Percentiles rank a stretch among this genome's conserved stretches.
Evolutionary conservation across 2,888 invertebrate genomes (phyloP).

Genomic region (Timema cristinae): DNA sequence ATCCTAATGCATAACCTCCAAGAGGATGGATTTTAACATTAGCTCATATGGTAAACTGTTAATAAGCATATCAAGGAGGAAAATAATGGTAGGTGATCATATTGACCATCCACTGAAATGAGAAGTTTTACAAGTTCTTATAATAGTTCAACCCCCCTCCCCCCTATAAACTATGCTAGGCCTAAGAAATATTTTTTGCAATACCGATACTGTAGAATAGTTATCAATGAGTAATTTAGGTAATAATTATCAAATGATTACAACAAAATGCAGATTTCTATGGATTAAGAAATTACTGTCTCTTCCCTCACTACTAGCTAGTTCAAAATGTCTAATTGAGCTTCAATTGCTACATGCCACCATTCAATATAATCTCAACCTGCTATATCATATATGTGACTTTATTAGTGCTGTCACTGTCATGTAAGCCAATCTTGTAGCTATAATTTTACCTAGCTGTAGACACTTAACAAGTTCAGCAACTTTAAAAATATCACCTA

Average conservation of each 20-base stretch:
- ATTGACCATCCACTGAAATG: not conserved
- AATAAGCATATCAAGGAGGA: not conserved
- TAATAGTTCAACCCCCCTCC: slow-evolving; percentile 1
- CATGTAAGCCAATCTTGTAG: slow-evolving; percentile 2
- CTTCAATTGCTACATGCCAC: not conserved
- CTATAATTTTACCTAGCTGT: not conserved
- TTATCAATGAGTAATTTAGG: not conserved
- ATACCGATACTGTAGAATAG: not conserved
- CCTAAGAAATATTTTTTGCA: not conserved
- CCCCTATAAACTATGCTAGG: not conserved
- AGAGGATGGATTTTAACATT: slow-evolving; percentile 6
- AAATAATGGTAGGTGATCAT: not conserved
- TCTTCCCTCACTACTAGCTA: not conserved
- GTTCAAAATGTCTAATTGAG: slow-evolving; percentile 2
- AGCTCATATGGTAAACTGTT: not conserved
- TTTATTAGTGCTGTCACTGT: not conserved
- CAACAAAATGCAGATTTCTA: not conserved
- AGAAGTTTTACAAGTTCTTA: not conserved
- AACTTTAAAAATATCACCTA: not conserved
- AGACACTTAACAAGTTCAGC: slow-evolving; percentile 4
- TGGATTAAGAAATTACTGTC: not conserved
- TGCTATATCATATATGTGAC: not conserved
- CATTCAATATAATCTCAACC: not conserved
- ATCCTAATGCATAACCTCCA: not conserved
- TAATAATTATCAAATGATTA: not conserved